phyloP scores from a whole-genome alignment of 2,113 vertebrate genomes.

The Eurystomus gularis region DNA sequence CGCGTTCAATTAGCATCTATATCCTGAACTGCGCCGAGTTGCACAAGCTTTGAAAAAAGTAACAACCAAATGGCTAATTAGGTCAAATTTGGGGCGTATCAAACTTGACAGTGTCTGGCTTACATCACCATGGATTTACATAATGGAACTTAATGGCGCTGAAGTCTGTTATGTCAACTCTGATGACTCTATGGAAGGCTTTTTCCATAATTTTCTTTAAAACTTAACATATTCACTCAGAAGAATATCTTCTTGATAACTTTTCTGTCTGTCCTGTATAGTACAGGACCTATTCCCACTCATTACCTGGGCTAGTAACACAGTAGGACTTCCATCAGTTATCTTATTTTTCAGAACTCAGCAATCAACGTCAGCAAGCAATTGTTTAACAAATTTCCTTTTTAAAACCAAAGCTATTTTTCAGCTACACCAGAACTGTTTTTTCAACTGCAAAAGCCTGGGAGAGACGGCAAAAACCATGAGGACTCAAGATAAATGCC shows the following conservation, averaged over 20 bases:
- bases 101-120: conserved; percentile 58
- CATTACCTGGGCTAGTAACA: not conserved
- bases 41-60: conserved; percentile 53
- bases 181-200: not conserved
- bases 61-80: conserved; percentile 67
- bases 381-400: conserved; percentile 58
- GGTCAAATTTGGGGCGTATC: conserved; percentile 61
- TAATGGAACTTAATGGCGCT: conserved; percentile 53
- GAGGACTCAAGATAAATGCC: not conserved
- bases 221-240: not conserved
- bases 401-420: conserved; percentile 51
- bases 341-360: conserved; percentile 35
- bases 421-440: not conserved
- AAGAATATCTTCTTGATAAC: not conserved
- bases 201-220: not conserved
- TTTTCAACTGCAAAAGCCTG: conserved; percentile 6
- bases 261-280: not conserved
- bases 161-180: conserved; percentile 33
- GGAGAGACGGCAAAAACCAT: not conserved
- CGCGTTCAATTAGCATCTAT: conserved; percentile 49
- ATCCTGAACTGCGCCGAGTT: not conserved
- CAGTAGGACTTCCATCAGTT: not conserved
- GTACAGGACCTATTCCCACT: not conserved
- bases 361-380: conserved; percentile 43
- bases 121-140: conserved; percentile 58